phyloP scores from a whole-genome alignment of 2,797 vertebrate genomes.

The Semaprochilodus insignis region DNA sequence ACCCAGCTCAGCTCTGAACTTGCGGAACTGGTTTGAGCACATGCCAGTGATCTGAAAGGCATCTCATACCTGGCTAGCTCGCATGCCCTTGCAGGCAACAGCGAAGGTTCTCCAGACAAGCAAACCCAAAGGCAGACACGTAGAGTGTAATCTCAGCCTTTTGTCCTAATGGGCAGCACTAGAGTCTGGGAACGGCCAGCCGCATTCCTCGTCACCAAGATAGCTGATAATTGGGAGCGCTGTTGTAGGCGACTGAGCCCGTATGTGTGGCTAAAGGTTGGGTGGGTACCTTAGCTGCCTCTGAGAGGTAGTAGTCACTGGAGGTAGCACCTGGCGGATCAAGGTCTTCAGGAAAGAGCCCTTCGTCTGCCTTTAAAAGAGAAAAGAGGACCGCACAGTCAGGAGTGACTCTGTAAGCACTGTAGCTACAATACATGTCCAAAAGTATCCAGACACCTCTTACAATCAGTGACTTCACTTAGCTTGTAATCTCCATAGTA shows the following conservation, averaged over 20 bases:
- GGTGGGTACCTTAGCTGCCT: slow-evolving; percentile 72
- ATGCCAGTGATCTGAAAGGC: background rate
- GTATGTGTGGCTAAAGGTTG: background rate
- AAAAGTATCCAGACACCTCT: too few species aligned
- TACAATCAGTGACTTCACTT: too few species aligned
- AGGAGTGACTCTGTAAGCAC: background rate
- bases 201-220: background rate
- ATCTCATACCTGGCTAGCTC: background rate
- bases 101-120: background rate
- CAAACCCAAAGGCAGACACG: background rate
- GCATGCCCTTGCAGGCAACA: background rate
- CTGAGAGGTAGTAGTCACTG: slow-evolving; percentile 66
- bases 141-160: background rate
- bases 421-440: background rate
- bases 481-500: too few species aligned
- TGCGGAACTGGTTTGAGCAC: background rate
- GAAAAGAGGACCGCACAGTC: background rate
- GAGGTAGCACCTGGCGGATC: slow-evolving; percentile 64
- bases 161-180: background rate
- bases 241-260: background rate
- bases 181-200: background rate
- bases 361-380: slow-evolving; percentile 47
- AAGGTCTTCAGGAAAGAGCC: slow-evolving; percentile 23
- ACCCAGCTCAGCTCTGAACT: background rate
- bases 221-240: background rate